Evolutionary conservation across 2,888 invertebrate genomes (phyloP).

Genomic region (Branchipolynoe longqiensis): DNA sequence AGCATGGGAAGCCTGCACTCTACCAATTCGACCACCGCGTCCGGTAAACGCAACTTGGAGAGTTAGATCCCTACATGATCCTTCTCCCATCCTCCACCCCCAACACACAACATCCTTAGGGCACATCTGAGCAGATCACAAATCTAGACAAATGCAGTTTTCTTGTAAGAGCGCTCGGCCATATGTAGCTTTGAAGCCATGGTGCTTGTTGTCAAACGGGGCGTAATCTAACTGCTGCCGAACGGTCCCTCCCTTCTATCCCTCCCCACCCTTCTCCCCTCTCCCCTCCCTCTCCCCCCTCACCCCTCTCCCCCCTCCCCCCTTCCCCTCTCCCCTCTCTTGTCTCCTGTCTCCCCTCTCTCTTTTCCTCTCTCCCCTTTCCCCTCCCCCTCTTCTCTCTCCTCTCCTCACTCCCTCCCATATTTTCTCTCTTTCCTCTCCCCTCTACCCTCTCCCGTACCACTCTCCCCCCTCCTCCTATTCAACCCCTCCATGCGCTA

Average conservation of each 20-base stretch:
- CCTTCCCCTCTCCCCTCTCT: neutral
- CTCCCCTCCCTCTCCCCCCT: neutral
- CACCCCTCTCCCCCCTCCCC: neutral
- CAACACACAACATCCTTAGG: too few species aligned
- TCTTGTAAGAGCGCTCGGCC: conserved; percentile 9
- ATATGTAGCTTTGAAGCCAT: conserved; percentile 33
- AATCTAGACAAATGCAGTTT: conserved; percentile 36
- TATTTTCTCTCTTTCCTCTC: neutral
- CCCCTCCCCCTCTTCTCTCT: neutral
- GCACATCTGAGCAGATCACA: conserved; percentile 13
- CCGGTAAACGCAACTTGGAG: too few species aligned
- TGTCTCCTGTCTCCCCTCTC: neutral
- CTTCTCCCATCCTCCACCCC: too few species aligned
- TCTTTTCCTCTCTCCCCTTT: neutral
- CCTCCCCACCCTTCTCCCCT: neutral
- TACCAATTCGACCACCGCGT: too few species aligned
- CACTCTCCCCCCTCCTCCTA: neutral
- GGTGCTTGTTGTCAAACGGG: neutral
- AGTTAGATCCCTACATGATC: too few species aligned
- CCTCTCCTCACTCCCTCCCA: neutral
- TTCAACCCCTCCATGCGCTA: neutral
- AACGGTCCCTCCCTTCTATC: neutral
- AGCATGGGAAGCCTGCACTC: too few species aligned
- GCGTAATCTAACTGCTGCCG: conserved; percentile 11
- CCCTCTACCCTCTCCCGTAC: neutral